Evolutionary conservation across 2,113 vertebrate species (phyloP), one percentile per base, ranked within the genome.

Genomic region (Erinaceus europaeus): DNA sequence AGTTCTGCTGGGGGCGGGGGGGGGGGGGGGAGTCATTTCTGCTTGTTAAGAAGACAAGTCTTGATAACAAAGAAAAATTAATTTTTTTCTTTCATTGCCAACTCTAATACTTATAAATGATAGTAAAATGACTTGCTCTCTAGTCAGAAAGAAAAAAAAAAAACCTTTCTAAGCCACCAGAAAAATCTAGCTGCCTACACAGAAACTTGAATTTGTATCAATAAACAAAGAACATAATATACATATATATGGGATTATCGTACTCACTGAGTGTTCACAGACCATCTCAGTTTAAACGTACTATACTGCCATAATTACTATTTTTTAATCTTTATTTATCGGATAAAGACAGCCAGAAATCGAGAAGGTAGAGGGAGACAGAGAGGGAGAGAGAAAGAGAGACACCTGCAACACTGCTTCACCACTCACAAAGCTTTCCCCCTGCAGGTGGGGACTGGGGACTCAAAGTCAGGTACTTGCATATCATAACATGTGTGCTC

Each of bases 71-170:
- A 72, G 27, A 14, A 69, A 91, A 88, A 89, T 27, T 46, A 69
- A 53, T 53, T 15, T 69, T 87, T 67, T 79, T 57, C 25, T 27
- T n/a, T 36, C n/a, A 50, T 15, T 86, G 81, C 29, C 61, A 38
- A 64, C 8, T 38, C 32, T 53, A 62, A 57, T 38, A 88, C 4
- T 79, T 76, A 74, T 74, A 61, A 9, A 27, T 18, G 3, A 8
- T 50, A 34, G 12, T 46, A 83, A 91, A 72, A 2, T 52, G 23
- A 93, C 61, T 36, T 88, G 11, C 62, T 48, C 72, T 29, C 44
- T 68, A 86, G 14, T 76, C n/a, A n/a, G n/a, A n/a, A n/a, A n/a
- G n/a, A n/a, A 79, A 85, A 10, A 67, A 89, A 91, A n/a, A 65
- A 53, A 53, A 53, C 52, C 61, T 12, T 42, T 69, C 59, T 48